A percentile compares a stretch with the other conserved stretches of the same genome.
Evolutionary conservation across 1,140 invertebrate species (phyloP).

Genomic region (Drosophila tristis): DNA sequence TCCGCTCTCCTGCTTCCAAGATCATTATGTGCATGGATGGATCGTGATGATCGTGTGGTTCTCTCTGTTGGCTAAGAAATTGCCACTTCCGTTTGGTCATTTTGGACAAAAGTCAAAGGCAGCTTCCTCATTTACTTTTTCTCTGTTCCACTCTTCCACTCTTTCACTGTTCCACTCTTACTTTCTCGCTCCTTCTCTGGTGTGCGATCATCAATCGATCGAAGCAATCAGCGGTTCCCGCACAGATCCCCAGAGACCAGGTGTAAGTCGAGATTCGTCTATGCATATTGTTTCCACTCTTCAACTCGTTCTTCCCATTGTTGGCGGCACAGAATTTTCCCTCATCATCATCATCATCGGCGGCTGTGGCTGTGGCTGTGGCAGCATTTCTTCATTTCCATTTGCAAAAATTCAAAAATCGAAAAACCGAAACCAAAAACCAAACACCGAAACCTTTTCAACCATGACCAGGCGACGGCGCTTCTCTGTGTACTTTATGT

Average conservation of each 20-base stretch:
- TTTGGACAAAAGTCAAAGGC: slow-evolving; percentile 8
- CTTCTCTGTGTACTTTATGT: slow-evolving; percentile 45
- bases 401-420: slow-evolving; percentile 30
- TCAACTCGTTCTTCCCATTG: slow-evolving; percentile 76
- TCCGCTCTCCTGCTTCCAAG: not conserved
- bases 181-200: not conserved
- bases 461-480: slow-evolving; percentile 50
- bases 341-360: slow-evolving; percentile 55
- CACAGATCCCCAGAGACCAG: slow-evolving; percentile 33
- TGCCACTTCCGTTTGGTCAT: slow-evolving; percentile 48
- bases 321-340: slow-evolving; percentile 36
- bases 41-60: slow-evolving; percentile 10
- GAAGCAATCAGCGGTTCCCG: slow-evolving; percentile 10
- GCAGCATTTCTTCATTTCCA: slow-evolving; percentile 17
- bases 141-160: not conserved
- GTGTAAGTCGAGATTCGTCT: slow-evolving; percentile 51
- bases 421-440: slow-evolving; percentile 21
- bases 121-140: slow-evolving; percentile 9
- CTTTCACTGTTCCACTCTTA: not conserved
- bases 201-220: slow-evolving; percentile 43
- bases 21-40: slow-evolving; percentile 1
- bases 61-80: slow-evolving; percentile 2
- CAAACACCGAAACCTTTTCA: slow-evolving; percentile 32
- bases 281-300: slow-evolving; percentile 53
- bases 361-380: not conserved